Evolutionary conservation across 1,140 invertebrate species (phyloP).

Genomic region (Stratiolaelaps scimitus): DNA sequence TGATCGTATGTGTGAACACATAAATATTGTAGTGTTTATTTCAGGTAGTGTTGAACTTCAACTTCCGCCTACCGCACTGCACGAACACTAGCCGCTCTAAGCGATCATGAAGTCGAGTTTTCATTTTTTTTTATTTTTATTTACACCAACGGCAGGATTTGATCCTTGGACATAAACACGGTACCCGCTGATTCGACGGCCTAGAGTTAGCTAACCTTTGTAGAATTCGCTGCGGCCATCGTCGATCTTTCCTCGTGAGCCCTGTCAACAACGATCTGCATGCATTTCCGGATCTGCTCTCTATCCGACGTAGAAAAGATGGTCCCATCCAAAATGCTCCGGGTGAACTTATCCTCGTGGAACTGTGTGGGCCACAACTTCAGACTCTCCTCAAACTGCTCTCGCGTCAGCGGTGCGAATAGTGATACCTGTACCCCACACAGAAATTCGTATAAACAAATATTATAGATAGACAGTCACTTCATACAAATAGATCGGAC

Average conservation of each 20-base stretch:
- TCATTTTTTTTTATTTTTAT: too few relatives aligned
- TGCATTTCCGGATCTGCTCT: background rate
- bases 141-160: background rate
- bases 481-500: too few relatives aligned
- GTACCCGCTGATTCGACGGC: background rate
- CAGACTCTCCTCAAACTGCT: slow-evolving; percentile 52
- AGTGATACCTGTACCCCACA: slow-evolving; percentile 46
- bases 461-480: too few relatives aligned
- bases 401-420: slow-evolving; percentile 49
- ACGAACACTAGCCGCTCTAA: too few relatives aligned
- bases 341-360: slow-evolving; percentile 48
- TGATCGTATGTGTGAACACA: too few relatives aligned
- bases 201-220: background rate
- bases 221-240: background rate
- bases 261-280: background rate
- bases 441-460: too few relatives aligned
- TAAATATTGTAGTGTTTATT: too few relatives aligned
- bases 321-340: slow-evolving; percentile 31
- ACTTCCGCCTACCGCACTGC: too few relatives aligned
- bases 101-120: too few relatives aligned
- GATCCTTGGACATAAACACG: background rate
- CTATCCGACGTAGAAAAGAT: slow-evolving; percentile 31
- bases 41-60: too few relatives aligned
- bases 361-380: slow-evolving; percentile 71
- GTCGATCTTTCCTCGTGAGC: background rate